Percentiles rank a stretch among this genome's conserved stretches.
Evolutionary conservation across 2,113 vertebrate genomes (phyloP).

Genomic region (Nannobrachium achirus): DNA sequence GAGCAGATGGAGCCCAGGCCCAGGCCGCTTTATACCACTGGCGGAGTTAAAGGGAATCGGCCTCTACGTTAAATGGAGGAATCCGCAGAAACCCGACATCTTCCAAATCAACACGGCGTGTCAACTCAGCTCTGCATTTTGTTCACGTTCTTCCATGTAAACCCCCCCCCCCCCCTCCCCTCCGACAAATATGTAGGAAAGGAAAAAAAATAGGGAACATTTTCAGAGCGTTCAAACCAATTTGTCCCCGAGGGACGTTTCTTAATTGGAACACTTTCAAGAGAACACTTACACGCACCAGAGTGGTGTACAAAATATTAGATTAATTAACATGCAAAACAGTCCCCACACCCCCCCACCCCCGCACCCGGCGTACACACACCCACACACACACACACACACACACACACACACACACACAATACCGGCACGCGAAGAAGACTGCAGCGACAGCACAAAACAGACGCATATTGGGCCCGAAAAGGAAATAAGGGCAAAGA

Average conservation of each 20-base stretch:
- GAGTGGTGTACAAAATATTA: conserved; percentile 78
- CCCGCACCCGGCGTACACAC: conserved; percentile 26
- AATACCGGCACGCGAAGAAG: conserved; percentile 45
- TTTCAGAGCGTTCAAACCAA: conserved; percentile 68
- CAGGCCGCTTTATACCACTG: conserved; percentile 43
- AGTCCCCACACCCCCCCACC: conserved; percentile 40
- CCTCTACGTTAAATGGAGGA: conserved; percentile 9
- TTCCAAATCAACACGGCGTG: conserved; percentile 8
- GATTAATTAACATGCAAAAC: conserved; percentile 80
- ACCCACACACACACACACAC: conserved; percentile 28
- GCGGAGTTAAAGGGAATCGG: conserved; percentile 34
- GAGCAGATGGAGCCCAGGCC: conserved; percentile 59
- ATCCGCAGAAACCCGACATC: conserved; percentile 29
- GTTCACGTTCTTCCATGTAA: conserved; percentile 50
- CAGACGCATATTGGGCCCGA: conserved; percentile 55
- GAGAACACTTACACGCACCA: conserved; percentile 73
- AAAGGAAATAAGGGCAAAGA: conserved; percentile 79
- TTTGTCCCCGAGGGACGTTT: conserved; percentile 66
- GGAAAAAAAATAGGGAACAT: conserved; percentile 50
- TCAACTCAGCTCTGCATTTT: conserved; percentile 54
- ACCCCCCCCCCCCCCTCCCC: background rate
- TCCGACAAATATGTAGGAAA: conserved; percentile 51
- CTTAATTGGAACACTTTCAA: conserved; percentile 76
- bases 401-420: conserved; percentile 26
- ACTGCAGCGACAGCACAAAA: conserved; percentile 73